A percentile compares a stretch with the other conserved stretches of the same genome.
Evolutionary conservation across 2,888 invertebrate species (phyloP).

Genomic region (Hybos culiciformis): DNA sequence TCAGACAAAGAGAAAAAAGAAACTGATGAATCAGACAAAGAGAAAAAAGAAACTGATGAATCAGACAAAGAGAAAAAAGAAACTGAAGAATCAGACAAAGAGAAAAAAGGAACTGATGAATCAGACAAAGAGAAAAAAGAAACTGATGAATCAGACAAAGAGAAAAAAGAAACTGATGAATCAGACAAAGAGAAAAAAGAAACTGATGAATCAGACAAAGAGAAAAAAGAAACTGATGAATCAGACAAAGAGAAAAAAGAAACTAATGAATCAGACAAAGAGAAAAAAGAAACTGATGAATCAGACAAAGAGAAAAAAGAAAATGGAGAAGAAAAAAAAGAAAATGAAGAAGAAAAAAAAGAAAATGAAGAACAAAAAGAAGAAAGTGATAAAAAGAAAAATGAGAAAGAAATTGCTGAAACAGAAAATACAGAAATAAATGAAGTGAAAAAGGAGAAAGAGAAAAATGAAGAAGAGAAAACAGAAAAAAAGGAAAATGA

Average conservation of each 20-base stretch:
- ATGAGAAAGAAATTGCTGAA: slow-evolving; percentile 13
- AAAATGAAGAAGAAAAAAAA: not conserved
- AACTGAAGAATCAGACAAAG: slow-evolving; percentile 12
- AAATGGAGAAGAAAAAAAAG: slow-evolving; percentile 8
- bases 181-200: slow-evolving; percentile 20
- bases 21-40: slow-evolving; percentile 6
- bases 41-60: slow-evolving; percentile 9
- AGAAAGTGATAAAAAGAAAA: slow-evolving; percentile 13
- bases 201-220: slow-evolving; percentile 28
- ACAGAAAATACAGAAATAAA: slow-evolving; percentile 9
- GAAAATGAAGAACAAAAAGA: slow-evolving; percentile 14
- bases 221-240: slow-evolving; percentile 9
- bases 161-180: slow-evolving; percentile 7
- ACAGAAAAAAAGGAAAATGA: slow-evolving; percentile 2
- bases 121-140: slow-evolving; percentile 15
- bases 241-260: slow-evolving; percentile 12
- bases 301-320: slow-evolving; percentile 11
- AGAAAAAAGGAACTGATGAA: slow-evolving; percentile 14
- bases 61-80: slow-evolving; percentile 13
- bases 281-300: slow-evolving; percentile 9
- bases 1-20: slow-evolving; percentile 10
- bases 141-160: slow-evolving; percentile 10
- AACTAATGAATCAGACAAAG: slow-evolving; percentile 9
- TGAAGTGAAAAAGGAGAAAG: slow-evolving; percentile 16
- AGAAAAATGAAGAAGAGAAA: slow-evolving; percentile 22